Evolutionary conservation across 1,140 invertebrate species (phyloP).

Genomic region (Eciton burchellii): DNA sequence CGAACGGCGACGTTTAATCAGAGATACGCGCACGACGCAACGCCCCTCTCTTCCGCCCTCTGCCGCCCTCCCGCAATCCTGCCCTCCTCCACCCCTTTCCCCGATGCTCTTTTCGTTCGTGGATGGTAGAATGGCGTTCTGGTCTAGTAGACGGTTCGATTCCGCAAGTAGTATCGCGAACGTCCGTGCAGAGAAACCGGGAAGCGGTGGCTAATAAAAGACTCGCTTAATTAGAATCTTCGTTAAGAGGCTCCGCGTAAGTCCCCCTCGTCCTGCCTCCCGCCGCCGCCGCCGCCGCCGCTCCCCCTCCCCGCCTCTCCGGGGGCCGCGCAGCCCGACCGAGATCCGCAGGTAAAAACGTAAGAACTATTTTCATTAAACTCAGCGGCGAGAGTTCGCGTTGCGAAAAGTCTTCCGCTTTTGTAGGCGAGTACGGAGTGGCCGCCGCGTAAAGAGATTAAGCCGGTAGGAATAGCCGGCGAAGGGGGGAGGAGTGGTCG

Average conservation of each 20-base stretch:
- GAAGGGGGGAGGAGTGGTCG: not conserved
- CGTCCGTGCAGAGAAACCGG: not conserved
- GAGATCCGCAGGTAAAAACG: conserved; percentile 78
- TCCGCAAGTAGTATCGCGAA: conserved; percentile 1
- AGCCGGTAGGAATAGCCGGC: conserved; percentile 12
- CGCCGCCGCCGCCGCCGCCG: no score
- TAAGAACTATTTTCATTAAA: conserved; percentile 84
- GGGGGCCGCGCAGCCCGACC: not conserved
- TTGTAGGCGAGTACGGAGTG: conserved; percentile 61
- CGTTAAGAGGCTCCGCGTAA: conserved; percentile 75
- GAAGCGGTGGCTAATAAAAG: conserved; percentile 66
- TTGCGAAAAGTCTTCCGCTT: conserved; percentile 72
- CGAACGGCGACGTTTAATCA: conserved; percentile 39
- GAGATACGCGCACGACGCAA: not conserved
- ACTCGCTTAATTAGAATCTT: conserved; percentile 81
- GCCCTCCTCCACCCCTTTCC: no score
- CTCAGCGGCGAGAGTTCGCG: conserved; percentile 72
- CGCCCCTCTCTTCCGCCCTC: no score
- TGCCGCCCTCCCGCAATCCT: not conserved
- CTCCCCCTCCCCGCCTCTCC: not conserved
- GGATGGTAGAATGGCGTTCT: not conserved
- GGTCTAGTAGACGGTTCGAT: not conserved
- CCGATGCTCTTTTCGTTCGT: not conserved
- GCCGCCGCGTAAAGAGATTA: conserved; percentile 69
- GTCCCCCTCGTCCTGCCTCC: conserved; percentile 39